phyloP scores from a whole-genome alignment of 2,797 vertebrate genomes.

The Myiotriccus ornatus region DNA sequence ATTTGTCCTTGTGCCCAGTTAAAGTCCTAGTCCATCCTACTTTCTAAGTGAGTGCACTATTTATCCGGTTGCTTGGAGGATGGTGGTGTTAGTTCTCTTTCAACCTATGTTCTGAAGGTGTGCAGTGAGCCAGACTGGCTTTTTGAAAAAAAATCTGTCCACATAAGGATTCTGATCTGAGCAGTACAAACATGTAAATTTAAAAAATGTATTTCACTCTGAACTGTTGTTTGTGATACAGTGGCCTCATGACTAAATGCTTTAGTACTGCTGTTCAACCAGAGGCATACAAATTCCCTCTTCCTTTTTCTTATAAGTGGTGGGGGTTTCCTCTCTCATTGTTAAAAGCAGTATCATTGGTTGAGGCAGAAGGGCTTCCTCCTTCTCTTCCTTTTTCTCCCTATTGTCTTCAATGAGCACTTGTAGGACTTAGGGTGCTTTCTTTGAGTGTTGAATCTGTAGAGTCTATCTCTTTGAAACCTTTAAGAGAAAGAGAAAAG shows the following conservation, averaged over 20 bases:
- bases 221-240: not conserved
- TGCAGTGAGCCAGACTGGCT: not conserved
- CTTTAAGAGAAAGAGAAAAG: not conserved
- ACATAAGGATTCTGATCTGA: not conserved
- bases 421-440: not conserved
- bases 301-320: not conserved
- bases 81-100: not conserved
- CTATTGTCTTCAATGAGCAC: not conserved
- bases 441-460: not conserved
- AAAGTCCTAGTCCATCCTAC: not conserved
- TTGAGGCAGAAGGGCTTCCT: not conserved
- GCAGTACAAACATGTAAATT: not conserved
- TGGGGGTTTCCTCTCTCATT: accelerated
- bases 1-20: not conserved
- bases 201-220: not conserved
- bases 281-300: accelerated
- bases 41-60: not conserved
- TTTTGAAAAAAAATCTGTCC: not conserved
- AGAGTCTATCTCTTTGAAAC: not conserved
- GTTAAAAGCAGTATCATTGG: not conserved
- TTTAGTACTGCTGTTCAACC: not conserved
- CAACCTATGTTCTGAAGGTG: not conserved
- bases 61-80: not conserved
- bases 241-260: not conserved
- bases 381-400: not conserved